phyloP scores from a whole-genome alignment of 2,797 vertebrate genomes.

The Pantherophis alleghaniensis region DNA sequence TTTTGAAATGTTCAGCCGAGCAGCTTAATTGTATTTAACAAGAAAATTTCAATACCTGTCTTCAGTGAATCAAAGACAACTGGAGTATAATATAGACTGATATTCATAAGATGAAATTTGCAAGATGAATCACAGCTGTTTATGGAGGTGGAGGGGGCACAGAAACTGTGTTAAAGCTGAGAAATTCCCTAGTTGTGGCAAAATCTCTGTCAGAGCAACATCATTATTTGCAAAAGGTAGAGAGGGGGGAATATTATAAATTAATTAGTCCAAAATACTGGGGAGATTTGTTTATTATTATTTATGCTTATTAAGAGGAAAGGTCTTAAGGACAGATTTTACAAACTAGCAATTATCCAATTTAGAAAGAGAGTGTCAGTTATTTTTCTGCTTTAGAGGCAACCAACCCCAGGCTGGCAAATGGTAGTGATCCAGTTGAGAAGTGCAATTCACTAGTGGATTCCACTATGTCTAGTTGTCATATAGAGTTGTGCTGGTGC shows the following conservation, averaged over 20 bases:
- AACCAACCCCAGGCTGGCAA: neutral
- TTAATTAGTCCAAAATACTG: neutral
- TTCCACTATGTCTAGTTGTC: neutral
- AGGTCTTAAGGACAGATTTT: neutral
- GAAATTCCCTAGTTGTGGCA: neutral
- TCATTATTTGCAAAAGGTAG: neutral
- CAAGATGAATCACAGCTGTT: neutral
- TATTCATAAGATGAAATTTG: neutral
- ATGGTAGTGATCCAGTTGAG: too few relatives aligned
- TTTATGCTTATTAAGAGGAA: neutral
- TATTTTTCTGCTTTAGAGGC: neutral
- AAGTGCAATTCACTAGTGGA: neutral
- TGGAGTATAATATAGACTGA: neutral
- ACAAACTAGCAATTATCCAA: neutral
- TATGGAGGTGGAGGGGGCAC: neutral
- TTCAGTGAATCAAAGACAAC: neutral
- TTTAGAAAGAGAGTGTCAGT: neutral
- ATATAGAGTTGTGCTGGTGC: neutral
- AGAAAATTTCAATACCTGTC: neutral
- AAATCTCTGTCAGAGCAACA: neutral
- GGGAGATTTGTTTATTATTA: neutral
- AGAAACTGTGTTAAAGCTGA: neutral
- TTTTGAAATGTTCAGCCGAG: neutral
- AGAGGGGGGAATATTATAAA: neutral
- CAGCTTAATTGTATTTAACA: neutral